Base-by-base conservation (phyloP, 2,113 vertebrate species). In the Toxostoma redivivum region DNA sequence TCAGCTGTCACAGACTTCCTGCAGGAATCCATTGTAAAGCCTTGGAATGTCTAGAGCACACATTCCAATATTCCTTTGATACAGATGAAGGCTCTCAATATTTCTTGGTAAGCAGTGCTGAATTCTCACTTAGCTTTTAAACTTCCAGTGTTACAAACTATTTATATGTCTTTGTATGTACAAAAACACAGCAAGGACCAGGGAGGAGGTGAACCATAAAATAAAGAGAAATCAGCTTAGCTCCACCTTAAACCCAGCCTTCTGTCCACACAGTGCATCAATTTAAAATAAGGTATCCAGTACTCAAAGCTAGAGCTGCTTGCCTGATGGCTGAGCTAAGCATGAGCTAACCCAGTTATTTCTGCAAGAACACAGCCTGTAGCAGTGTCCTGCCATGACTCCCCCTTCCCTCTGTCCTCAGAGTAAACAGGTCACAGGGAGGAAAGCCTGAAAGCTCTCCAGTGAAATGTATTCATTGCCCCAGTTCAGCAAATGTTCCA, bases 311-410 rank as follows among this genome's bases (percentile, higher is more conserved):
- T 79, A 50, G 83, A 94, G 87, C 67, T 73, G 42, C 64, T 42
- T 69, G 47, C 48, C 56, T 58, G 70, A 60, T 70, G 60, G 60
- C 70, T 86, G 70, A 86, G 83, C 92, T 73, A 84, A 91, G 74
- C 58, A 85, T 12, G 45, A 76, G 70, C 85, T 91, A 95, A 77
- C 86, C 89, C 77, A 92, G 91, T 72, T 89, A 78, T 33, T 67
- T 72, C 58, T 88, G 65, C 57, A 60, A 40, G 85, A 87, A 54
- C 74, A 67, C n/a, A 94, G 79, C 71, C 79, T 72, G 86, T 71
- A 93, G 91, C 88, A 70, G 14, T 53, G 58, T 73, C 81, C 74
- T 72, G 82, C 0, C 3, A 90, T 38, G 70, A 70, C 78, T 95
- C 56, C 12, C 28, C 42, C 61, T 90, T 90, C 74, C 81, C 58